Conservation (phyloP, 1,140 invertebrate species). For the Trissolcus basalis region DNA sequence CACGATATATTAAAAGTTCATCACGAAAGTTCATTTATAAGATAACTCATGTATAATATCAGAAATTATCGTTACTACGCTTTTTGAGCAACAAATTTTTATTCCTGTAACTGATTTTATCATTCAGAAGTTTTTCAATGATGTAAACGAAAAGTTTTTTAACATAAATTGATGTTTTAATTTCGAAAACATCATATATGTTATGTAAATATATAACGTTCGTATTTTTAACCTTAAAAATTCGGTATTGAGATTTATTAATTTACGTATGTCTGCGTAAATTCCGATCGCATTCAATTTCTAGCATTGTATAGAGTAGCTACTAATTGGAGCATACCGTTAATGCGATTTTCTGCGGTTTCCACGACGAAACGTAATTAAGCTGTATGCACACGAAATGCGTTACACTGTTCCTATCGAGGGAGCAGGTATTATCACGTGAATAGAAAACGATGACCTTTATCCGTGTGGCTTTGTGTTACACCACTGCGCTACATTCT, state of each 20-base stretch:
- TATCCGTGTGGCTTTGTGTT: constrained; percentile 55
- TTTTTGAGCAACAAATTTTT: no score
- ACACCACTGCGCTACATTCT: constrained; percentile 48
- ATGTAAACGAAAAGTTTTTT: no score
- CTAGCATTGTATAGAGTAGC: constrained; percentile 54
- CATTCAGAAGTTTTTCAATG: no score
- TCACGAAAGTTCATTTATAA: no score
- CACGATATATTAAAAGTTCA: no score
- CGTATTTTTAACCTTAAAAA: constrained; percentile 34
- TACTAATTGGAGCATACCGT: constrained; percentile 55
- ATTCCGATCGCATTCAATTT: constrained; percentile 45
- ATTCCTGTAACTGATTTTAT: no score
- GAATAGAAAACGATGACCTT: constrained; percentile 57
- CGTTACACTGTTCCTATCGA: constrained; percentile 52
- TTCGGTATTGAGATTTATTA: constrained; percentile 51
- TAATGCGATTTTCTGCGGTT: constrained; percentile 57
- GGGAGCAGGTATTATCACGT: constrained; percentile 46
- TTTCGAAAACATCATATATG: no score
- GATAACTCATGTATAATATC: no score
- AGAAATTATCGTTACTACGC: no score
- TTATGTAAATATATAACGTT: no score
- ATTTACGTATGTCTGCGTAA: constrained; percentile 43
- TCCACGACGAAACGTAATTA: constrained; percentile 60
- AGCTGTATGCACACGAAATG: constrained; percentile 50
- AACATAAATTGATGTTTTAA: no score